Base-by-base conservation (phyloP, 1,140 invertebrate genomes). In the Proales similis region DNA sequence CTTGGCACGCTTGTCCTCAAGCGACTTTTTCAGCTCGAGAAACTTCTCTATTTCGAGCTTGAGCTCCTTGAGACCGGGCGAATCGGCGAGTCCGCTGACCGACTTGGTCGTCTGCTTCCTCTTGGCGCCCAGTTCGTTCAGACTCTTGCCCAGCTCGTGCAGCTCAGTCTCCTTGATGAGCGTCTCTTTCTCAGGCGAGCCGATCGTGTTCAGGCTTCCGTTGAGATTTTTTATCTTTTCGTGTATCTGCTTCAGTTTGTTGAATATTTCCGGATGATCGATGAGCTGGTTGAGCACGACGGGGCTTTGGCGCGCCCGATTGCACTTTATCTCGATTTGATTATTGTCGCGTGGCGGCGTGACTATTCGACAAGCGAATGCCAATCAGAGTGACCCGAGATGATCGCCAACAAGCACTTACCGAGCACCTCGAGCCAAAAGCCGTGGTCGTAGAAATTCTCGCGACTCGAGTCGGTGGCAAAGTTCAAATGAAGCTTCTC, bases 381-480 rank as follows among this genome's bases (percentile, higher is more conserved):
- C 17, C 26, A 47, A n/a, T 47, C 20, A n/a, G n/a, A n/a, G n/a
- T n/a, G n/a, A 36, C 9, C 9, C 9, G n/a, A 36, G 9, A 9
- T 9, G n/a, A 36, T 9, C 9, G n/a, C 33, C 33, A 9, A 4
- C 39, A 17, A 24, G 22, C 2, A 2, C 22, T 47, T 53, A 53
- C 48, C 48, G 29, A 57, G 45, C 26, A 57, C 51, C 32, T 57
- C 51, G 2, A 57, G 36, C 51, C 51, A 57, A 27, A 57, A 57
- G 11, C 51, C 51, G 7, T 36, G 30, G 11, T 57, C 51, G 32
- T 57, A 42, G 11, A 42, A 57, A 19, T 57, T 57, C 6, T 57
- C 33, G n/a, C n/a, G n/a, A 42, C 14, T 57, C 45, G 27, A 22
- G 30, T 42, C 51, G 20, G 51, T 42, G 14, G 22, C 36, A 42